Evolutionary conservation across 2,113 vertebrate genomes (phyloP).

Genomic region (Tamias sibiricus): DNA sequence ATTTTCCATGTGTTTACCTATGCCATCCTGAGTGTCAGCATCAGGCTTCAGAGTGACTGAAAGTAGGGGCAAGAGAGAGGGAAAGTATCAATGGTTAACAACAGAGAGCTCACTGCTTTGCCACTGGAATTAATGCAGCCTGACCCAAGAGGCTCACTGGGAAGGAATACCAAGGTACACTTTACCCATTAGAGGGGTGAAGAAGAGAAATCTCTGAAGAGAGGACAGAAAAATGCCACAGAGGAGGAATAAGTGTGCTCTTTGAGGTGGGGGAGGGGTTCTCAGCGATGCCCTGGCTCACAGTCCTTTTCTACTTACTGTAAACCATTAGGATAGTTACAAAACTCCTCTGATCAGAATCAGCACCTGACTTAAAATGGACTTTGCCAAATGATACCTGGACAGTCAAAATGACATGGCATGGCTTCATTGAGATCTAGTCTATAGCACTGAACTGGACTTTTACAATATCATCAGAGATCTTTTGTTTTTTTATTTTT

Average conservation of each 20-base stretch:
- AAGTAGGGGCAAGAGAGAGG: no score
- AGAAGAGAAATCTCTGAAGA: neutral
- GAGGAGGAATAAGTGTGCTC: neutral
- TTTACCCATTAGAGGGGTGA: neutral
- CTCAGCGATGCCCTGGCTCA: neutral
- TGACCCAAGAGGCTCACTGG: neutral
- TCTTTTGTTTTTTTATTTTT: neutral
- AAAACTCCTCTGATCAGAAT: neutral
- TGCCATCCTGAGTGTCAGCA: neutral
- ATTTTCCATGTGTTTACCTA: neutral
- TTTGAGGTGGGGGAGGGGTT: neutral
- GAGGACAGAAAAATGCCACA: neutral
- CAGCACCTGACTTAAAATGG: neutral
- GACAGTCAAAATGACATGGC: neutral
- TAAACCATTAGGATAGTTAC: neutral
- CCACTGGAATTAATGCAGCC: neutral
- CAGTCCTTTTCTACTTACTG: neutral
- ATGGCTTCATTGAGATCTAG: neutral
- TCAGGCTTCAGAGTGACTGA: neutral
- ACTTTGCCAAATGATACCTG: neutral
- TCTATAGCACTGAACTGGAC: no score
- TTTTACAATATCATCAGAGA: neutral
- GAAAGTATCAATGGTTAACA: neutral
- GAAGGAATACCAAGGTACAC: neutral
- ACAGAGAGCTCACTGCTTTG: neutral